Conservation (phyloP, 2,888 invertebrate species). For the Nymphalis polychloros region DNA sequence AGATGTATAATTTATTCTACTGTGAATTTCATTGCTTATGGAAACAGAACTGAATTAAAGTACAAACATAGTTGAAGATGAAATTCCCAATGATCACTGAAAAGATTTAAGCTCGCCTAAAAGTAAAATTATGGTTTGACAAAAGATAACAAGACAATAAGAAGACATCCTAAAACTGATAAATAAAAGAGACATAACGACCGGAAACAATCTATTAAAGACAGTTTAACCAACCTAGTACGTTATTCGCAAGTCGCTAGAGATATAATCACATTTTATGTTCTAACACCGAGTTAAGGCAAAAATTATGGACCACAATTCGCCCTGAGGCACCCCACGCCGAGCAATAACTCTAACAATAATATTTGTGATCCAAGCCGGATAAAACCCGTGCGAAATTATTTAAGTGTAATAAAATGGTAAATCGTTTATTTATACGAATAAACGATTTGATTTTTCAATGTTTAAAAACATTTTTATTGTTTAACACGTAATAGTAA, state of each 20-base stretch:
- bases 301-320: conserved; percentile 76
- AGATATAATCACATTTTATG: conserved; percentile 80
- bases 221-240: conserved; percentile 68
- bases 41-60: too few species aligned
- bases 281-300: conserved; percentile 78
- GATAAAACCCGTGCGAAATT: conserved; percentile 65
- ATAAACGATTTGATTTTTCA: conserved; percentile 22
- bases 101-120: not conserved
- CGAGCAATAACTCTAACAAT: conserved; percentile 71
- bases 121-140: not conserved
- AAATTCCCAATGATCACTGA: too few species aligned
- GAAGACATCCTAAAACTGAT: conserved; percentile 17
- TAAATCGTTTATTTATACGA: conserved; percentile 34
- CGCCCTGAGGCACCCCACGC: conserved; percentile 74
- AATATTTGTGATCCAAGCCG: conserved; percentile 69
- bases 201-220: conserved; percentile 71
- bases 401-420: conserved; percentile 53
- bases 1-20: conserved; percentile 31
- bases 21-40: not conserved
- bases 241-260: conserved; percentile 71
- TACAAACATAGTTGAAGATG: too few species aligned
- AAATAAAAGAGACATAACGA: conserved; percentile 66
- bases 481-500: not conserved
- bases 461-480: not conserved
- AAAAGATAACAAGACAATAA: not conserved